Percentiles rank a stretch among this genome's conserved stretches.
phyloP scores from a whole-genome alignment of 2,797 vertebrate species.

The Iguana delicatissima region DNA sequence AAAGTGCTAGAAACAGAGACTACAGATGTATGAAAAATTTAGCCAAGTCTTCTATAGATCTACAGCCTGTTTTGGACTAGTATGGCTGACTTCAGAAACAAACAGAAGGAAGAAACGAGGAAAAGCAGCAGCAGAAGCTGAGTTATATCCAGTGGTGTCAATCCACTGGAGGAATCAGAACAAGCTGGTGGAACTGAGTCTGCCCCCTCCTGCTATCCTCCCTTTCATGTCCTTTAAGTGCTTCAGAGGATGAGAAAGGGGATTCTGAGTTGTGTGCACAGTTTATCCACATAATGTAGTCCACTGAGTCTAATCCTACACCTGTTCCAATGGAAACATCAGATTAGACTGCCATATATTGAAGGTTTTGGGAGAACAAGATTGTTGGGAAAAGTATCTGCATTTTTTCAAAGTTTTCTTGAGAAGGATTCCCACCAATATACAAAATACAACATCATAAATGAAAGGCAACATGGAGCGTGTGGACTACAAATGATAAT shows the following conservation, averaged over 20 bases:
- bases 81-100: conserved; percentile 14
- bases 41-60: background rate
- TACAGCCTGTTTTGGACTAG: background rate
- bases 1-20: conserved; percentile 43
- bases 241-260: no score
- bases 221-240: no score
- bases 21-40: conserved; percentile 4
- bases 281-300: background rate
- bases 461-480: background rate
- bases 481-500: no score
- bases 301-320: background rate
- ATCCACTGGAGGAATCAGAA: no score
- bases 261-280: background rate
- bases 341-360: conserved; percentile 12
- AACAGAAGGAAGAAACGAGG: background rate
- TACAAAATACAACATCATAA: background rate
- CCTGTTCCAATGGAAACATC: background rate
- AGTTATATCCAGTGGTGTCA: background rate
- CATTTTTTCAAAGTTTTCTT: background rate
- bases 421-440: background rate
- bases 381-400: background rate
- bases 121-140: conserved; percentile 8
- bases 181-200: no score
- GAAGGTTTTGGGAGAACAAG: background rate
- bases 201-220: no score